phyloP scores from a whole-genome alignment of 1,140 invertebrate genomes.

The Rhagoletis zephyria region DNA sequence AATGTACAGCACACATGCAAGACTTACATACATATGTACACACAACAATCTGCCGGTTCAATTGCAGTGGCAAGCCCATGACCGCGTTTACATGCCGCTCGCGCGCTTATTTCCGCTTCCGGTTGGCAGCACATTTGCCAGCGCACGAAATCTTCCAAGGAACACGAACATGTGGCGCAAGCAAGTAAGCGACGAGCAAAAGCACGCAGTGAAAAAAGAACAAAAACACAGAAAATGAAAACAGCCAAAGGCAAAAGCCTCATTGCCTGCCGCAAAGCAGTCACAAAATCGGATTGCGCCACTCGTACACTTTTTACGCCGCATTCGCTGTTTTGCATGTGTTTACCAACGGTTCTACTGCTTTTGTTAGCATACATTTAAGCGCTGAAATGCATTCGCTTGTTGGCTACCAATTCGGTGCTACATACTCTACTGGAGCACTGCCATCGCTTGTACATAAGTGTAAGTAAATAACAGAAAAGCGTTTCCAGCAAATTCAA shows the following conservation, averaged over 20 bases:
- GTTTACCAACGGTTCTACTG: not conserved
- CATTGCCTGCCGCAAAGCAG: not conserved
- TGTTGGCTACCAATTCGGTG: not conserved
- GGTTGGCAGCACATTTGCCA: constrained; percentile 4
- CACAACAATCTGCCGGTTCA: constrained; percentile 61
- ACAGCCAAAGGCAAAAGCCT: not conserved
- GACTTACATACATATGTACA: constrained; percentile 49
- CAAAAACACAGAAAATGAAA: not conserved
- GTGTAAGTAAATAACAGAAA: not conserved
- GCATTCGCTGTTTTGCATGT: not conserved
- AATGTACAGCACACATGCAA: not conserved
- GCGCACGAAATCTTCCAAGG: not conserved
- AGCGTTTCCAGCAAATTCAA: not conserved
- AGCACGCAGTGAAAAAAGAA: not conserved
- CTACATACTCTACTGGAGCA: not conserved
- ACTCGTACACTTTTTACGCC: not conserved
- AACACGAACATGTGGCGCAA: not conserved
- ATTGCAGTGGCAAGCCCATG: constrained; percentile 59
- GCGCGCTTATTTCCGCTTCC: constrained; percentile 45
- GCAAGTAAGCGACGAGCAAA: not conserved
- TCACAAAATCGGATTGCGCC: constrained; percentile 21
- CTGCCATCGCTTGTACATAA: not conserved
- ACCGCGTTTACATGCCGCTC: constrained; percentile 26
- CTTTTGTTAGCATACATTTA: constrained; percentile 43
- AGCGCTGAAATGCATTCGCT: constrained; percentile 11